Evolutionary conservation across 1,140 invertebrate genomes (phyloP).

Genomic region (Temnothorax nylanderi): DNA sequence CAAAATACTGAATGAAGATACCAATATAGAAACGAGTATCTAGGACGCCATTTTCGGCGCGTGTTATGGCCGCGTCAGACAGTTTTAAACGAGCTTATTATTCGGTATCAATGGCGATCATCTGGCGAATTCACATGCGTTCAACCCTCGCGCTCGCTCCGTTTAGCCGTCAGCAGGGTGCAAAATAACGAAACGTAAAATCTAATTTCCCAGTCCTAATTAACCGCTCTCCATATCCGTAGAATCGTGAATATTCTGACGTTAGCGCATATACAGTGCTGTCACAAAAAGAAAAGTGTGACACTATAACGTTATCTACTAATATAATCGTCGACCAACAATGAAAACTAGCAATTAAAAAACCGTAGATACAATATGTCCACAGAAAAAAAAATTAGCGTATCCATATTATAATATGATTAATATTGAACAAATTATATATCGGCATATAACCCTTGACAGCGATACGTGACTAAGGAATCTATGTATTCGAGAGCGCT

Average conservation of each 20-base stretch:
- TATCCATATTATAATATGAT: not conserved
- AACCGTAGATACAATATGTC: not conserved
- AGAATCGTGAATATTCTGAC: not conserved
- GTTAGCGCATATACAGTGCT: not conserved
- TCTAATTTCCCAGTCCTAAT: conserved; percentile 72
- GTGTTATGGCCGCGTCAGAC: conserved; percentile 44
- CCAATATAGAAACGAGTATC: not conserved
- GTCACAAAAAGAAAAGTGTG: not conserved
- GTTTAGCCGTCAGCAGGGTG: conserved; percentile 35
- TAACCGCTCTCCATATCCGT: conserved; percentile 52
- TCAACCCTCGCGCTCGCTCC: not conserved
- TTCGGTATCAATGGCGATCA: conserved; percentile 81
- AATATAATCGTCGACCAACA: not conserved
- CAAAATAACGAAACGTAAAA: conserved; percentile 74
- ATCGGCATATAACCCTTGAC: not conserved
- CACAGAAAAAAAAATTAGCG: not conserved
- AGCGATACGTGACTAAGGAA: not conserved
- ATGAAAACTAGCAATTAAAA: not conserved
- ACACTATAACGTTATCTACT: not conserved
- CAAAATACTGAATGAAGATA: not conserved
- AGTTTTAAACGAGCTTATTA: conserved; percentile 80
- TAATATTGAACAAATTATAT: not conserved
- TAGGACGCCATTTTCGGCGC: conserved; percentile 56
- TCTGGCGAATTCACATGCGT: conserved; percentile 79
- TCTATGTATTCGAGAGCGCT: not conserved